phyloP scores from a whole-genome alignment of 2,797 vertebrate genomes.

The Tarsius wallacei region DNA sequence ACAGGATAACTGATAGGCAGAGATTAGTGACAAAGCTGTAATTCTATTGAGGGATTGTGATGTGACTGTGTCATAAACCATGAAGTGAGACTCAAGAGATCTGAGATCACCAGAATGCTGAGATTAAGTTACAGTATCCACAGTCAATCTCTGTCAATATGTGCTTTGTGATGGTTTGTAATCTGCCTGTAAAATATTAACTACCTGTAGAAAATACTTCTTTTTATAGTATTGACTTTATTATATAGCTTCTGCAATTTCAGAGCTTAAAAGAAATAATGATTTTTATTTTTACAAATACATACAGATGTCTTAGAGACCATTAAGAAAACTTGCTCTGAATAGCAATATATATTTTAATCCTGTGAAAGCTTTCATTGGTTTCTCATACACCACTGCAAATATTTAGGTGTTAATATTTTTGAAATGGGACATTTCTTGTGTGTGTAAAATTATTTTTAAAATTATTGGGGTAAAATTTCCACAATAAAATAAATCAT shows the following conservation, averaged over 20 bases:
- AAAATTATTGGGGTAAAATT: background rate
- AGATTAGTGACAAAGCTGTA: slow-evolving; percentile 90
- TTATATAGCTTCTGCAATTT: slow-evolving; percentile 51
- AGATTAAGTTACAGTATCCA: slow-evolving; percentile 87
- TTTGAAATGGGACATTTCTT: background rate
- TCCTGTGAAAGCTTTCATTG: slow-evolving; percentile 2
- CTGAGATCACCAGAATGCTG: slow-evolving; percentile 83
- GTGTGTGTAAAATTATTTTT: background rate
- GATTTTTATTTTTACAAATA: slow-evolving; percentile 55
- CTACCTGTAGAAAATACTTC: slow-evolving; percentile 77
- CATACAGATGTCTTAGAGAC: slow-evolving; percentile 8
- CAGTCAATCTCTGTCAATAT: slow-evolving; percentile 86
- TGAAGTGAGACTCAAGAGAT: slow-evolving; percentile 88
- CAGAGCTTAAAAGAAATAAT: slow-evolving; percentile 59
- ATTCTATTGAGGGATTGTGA: slow-evolving; percentile 89
- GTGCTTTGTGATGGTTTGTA: slow-evolving; percentile 81
- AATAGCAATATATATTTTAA: slow-evolving; percentile 26
- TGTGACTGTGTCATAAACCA: slow-evolving; percentile 85
- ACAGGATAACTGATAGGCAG: slow-evolving; percentile 89
- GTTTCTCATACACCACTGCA: slow-evolving; percentile 9
- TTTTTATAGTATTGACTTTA: slow-evolving; percentile 39
- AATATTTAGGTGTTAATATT: slow-evolving; percentile 1
- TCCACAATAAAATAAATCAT: background rate
- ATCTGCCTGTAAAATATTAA: slow-evolving; percentile 80
- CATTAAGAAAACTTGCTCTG: slow-evolving; percentile 15